These are phyloP conservation scores for Novumbra hubbsi DNA, from an alignment of 2,797 vertebrate genomes.

Conservation along the genomic window DNA sequence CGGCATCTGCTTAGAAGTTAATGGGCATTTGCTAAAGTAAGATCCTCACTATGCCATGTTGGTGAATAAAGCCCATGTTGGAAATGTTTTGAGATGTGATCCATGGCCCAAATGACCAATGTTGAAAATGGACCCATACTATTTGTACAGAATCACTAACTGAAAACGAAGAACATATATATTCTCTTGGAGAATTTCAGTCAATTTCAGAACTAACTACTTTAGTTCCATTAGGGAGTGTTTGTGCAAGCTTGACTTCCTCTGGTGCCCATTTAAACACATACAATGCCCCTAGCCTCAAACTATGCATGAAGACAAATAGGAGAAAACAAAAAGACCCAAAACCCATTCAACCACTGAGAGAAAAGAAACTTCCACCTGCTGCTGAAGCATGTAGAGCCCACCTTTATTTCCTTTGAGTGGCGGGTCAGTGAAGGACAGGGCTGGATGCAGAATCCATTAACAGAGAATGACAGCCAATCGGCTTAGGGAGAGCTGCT, in stretches of 20 bases:
- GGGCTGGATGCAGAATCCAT: conserved; percentile 32
- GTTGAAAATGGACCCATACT: not conserved
- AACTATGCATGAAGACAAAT: conserved; percentile 62
- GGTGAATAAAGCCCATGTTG: not conserved
- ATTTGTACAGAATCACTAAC: not conserved
- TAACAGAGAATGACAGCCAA: conserved; percentile 44
- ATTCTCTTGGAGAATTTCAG: conserved; percentile 43
- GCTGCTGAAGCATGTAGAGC: conserved; percentile 10
- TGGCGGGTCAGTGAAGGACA: conserved; percentile 4
- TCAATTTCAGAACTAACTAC: no score
- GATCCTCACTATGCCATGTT: not conserved
- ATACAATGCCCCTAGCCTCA: conserved; percentile 24
- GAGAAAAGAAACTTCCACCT: conserved; percentile 17
- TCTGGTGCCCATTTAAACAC: conserved; percentile 1
- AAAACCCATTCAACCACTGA: conserved; percentile 20
- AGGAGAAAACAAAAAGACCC: conserved; percentile 27
- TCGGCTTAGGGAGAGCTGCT: conserved; percentile 40
- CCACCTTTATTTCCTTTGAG: not conserved
- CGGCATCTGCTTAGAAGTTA: conserved; percentile 2
- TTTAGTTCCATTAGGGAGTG: conserved; percentile 63
- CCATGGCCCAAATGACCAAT: not conserved
- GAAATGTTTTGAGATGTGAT: not conserved
- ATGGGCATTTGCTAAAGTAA: not conserved
- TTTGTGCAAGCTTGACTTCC: not conserved
- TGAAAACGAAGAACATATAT: conserved; percentile 13